Conservation (phyloP, 2,113 vertebrate species). For the Notechis scutatus region DNA sequence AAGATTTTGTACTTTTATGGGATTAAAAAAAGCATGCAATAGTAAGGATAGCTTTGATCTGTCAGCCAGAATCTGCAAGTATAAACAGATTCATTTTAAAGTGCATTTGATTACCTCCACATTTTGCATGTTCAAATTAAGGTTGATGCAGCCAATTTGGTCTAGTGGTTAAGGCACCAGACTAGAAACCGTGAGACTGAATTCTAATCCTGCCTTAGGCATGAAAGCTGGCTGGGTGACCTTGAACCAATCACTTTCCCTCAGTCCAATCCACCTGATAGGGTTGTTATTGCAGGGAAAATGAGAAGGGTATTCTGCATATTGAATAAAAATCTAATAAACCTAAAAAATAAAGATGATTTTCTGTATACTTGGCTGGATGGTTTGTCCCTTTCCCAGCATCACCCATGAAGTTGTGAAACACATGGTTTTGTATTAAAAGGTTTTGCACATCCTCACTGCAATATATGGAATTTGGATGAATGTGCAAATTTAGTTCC, state of each 20-base stretch:
- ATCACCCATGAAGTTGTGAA: background rate
- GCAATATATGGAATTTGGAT: background rate
- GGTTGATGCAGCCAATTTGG: background rate
- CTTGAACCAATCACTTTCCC: background rate
- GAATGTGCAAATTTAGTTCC: background rate
- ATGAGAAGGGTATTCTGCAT: background rate
- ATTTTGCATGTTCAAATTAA: background rate
- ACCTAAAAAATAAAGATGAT: background rate
- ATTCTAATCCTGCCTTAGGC: background rate
- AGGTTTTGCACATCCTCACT: background rate
- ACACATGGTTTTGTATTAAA: background rate
- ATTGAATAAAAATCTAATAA: background rate
- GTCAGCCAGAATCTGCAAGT: background rate
- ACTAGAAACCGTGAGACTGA: background rate
- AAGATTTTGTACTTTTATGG: background rate
- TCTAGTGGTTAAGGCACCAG: background rate
- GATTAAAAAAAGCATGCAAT: background rate
- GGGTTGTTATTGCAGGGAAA: background rate
- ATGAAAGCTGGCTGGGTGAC: background rate
- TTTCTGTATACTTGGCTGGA: background rate
- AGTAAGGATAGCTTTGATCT: background rate
- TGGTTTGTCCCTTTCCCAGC: too few species aligned
- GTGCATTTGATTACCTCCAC: background rate
- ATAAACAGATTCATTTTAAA: background rate
- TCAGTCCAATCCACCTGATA: background rate